These are phyloP conservation scores for Troides aeacus DNA, from an alignment of 2,888 invertebrate species.

Conservation along the genomic window DNA sequence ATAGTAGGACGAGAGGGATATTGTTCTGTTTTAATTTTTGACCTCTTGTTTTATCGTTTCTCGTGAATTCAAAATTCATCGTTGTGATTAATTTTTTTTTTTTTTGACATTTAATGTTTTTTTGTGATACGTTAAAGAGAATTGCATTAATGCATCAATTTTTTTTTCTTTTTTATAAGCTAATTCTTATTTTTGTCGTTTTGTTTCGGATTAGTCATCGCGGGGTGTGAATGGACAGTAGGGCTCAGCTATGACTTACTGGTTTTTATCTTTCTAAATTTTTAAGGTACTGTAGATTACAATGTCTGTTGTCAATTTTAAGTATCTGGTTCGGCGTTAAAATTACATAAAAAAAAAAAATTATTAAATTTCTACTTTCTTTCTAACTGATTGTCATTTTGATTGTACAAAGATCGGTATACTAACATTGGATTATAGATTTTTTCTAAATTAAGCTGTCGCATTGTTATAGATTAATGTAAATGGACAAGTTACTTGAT, in stretches of 20 bases:
- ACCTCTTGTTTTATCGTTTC: constrained; percentile 50
- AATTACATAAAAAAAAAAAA: too few species aligned
- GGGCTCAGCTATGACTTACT: constrained; percentile 40
- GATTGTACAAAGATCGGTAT: constrained; percentile 55
- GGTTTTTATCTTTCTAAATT: constrained; percentile 48
- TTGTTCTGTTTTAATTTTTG: constrained; percentile 69
- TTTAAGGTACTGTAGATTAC: constrained; percentile 72
- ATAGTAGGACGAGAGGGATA: constrained; percentile 42
- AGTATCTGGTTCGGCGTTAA: constrained; percentile 30
- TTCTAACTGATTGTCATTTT: constrained; percentile 34
- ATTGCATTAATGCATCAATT: constrained; percentile 77
- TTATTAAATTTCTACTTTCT: constrained; percentile 30
- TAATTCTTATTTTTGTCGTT: constrained; percentile 50
- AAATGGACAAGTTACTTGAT: constrained; percentile 58
- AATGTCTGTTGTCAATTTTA: constrained; percentile 55
- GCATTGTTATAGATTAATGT: constrained; percentile 65
- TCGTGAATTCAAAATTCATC: constrained; percentile 80
- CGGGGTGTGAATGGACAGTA: constrained; percentile 52
- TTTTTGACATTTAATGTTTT: constrained; percentile 77
- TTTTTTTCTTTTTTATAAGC: constrained; percentile 44
- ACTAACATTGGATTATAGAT: constrained; percentile 50
- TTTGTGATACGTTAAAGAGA: constrained; percentile 77
- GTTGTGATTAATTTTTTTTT: constrained; percentile 79
- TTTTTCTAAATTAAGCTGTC: constrained; percentile 65
- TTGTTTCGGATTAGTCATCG: constrained; percentile 52